Evolutionary conservation across 1,140 invertebrate genomes (phyloP).

Genomic region (Pseudoatta argentina): DNA sequence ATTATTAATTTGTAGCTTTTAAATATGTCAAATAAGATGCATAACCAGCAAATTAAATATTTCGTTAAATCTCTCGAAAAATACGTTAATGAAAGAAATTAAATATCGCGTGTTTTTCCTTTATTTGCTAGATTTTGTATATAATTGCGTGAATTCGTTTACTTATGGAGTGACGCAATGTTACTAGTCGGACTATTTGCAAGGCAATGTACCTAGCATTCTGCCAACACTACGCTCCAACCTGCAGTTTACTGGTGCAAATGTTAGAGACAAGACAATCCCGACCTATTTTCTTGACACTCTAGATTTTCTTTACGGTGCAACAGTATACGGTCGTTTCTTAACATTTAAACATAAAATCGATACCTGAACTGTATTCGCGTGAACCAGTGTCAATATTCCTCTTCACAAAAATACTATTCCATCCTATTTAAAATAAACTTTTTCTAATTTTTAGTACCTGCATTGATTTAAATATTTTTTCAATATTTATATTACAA

Average conservation of each 20-base stretch:
- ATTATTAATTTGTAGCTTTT: not conserved
- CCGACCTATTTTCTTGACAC: conserved; percentile 28
- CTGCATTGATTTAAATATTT: not conserved
- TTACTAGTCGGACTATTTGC: conserved; percentile 27
- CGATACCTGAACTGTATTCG: not conserved
- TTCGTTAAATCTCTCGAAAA: not conserved
- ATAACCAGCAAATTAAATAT: not conserved
- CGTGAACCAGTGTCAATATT: not conserved
- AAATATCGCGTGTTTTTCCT: not conserved
- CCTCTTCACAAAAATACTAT: not conserved
- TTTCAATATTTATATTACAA: not conserved
- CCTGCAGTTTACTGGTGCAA: not conserved
- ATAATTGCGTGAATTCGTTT: conserved; percentile 25
- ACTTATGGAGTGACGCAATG: not conserved
- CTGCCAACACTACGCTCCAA: not conserved
- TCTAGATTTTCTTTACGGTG: conserved; percentile 24
- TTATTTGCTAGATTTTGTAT: not conserved
- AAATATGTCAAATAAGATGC: not conserved
- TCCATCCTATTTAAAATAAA: not conserved
- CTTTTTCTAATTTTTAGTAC: not conserved
- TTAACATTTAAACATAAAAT: conserved; percentile 36
- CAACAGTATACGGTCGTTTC: not conserved
- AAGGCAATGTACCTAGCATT: conserved; percentile 12
- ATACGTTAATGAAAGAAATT: not conserved
- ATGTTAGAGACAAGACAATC: conserved; percentile 37